phyloP scores from a whole-genome alignment of 2,797 vertebrate genomes.

The Oreochromis mossambicus region DNA sequence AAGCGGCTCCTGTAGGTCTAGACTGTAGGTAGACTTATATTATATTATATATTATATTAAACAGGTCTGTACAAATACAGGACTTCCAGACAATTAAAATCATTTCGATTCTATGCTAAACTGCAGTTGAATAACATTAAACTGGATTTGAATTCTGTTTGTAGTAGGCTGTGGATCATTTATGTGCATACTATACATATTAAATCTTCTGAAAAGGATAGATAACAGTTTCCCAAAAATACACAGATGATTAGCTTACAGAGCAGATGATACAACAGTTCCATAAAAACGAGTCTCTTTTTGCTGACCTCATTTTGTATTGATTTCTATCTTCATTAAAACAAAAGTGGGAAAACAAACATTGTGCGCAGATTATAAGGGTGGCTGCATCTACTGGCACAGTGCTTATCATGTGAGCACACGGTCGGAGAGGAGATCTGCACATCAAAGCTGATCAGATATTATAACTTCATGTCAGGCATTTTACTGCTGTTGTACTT shows the following conservation, averaged over 20 bases:
- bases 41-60: not conserved
- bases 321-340: not conserved
- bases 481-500: not conserved
- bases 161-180: not conserved
- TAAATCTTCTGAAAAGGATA: not conserved
- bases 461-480: not conserved
- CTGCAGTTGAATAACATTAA: not conserved
- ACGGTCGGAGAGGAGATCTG: not conserved
- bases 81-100: not conserved
- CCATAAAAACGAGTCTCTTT: not conserved
- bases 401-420: constrained; percentile 23
- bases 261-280: not conserved
- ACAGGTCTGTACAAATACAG: not conserved
- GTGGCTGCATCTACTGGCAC: constrained; percentile 3
- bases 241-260: not conserved
- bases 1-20: not conserved
- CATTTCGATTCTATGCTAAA: not conserved
- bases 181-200: not conserved
- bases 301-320: not conserved
- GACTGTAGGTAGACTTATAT: not conserved
- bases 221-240: not conserved
- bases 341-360: not conserved
- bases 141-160: not conserved
- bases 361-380: not conserved
- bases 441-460: constrained; percentile 10